These are phyloP conservation scores for Drosophila orena DNA, from an alignment of 1,140 invertebrate species.

Conservation along the genomic window DNA sequence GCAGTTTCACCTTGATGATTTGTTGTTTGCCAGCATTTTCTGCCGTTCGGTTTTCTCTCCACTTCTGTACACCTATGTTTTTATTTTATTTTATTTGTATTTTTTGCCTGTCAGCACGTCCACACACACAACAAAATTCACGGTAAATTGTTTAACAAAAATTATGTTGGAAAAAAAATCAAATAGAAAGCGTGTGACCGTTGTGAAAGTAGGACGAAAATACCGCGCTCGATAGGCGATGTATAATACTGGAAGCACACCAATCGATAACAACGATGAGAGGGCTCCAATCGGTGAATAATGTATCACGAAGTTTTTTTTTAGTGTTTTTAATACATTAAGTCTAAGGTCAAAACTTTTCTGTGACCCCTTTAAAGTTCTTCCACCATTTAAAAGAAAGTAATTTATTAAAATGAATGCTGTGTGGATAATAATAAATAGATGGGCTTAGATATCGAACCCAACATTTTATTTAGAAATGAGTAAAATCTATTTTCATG, in stretches of 20 bases:
- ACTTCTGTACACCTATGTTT: slow-evolving; percentile 8
- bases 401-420: too few species aligned
- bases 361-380: too few species aligned
- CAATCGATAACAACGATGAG: slow-evolving; percentile 2
- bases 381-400: too few species aligned
- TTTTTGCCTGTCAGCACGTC: slow-evolving; percentile 40
- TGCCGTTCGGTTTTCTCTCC: slow-evolving; percentile 18
- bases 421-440: too few species aligned
- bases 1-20: slow-evolving; percentile 55
- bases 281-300: background rate
- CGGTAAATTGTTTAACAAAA: slow-evolving; percentile 72
- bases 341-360: too few species aligned
- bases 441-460: too few species aligned
- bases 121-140: slow-evolving; percentile 56
- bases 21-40: slow-evolving; percentile 63
- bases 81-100: slow-evolving; percentile 7
- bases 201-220: slow-evolving; percentile 41
- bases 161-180: slow-evolving; percentile 59
- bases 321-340: too few species aligned
- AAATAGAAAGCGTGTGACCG: slow-evolving; percentile 71
- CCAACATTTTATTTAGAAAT: too few species aligned
- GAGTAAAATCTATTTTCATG: too few species aligned
- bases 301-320: too few species aligned
- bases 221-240: slow-evolving; percentile 10
- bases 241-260: slow-evolving; percentile 10